phyloP scores from a whole-genome alignment of 1,140 invertebrate species.

The Zaprionus capensis region DNA sequence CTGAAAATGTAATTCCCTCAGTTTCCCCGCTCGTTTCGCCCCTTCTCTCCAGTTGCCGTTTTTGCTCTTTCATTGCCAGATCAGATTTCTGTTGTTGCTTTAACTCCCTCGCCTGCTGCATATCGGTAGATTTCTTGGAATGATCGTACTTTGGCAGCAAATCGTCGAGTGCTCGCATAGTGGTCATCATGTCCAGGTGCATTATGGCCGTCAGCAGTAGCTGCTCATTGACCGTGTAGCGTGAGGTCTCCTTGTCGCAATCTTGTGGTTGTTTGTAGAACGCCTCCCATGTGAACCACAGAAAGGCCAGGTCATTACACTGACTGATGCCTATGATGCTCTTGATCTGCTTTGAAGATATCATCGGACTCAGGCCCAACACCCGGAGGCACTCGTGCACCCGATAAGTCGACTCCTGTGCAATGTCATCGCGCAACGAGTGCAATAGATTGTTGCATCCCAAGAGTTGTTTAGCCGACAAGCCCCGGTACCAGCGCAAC shows the following conservation, averaged over 20 bases:
- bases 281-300: conserved; percentile 65
- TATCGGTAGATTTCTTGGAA: conserved; percentile 33
- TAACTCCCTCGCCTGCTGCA: neutral
- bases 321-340: conserved; percentile 48
- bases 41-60: neutral
- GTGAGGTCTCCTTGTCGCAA: neutral
- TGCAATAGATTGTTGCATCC: conserved; percentile 37
- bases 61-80: neutral
- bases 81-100: neutral
- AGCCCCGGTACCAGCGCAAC: conserved; percentile 58
- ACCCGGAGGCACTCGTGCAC: conserved; percentile 28
- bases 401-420: conserved; percentile 47
- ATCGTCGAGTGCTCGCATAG: conserved; percentile 52
- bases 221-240: conserved; percentile 65
- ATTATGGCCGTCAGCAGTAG: conserved; percentile 65
- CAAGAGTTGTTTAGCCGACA: conserved; percentile 42
- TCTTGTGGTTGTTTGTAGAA: conserved; percentile 36
- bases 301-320: conserved; percentile 59
- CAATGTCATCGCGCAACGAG: conserved; percentile 57
- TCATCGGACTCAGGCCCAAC: conserved; percentile 45
- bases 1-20: neutral
- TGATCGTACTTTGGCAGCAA: conserved; percentile 49
- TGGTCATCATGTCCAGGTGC: conserved; percentile 61
- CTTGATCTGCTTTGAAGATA: conserved; percentile 12
- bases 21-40: neutral